Base-by-base conservation (phyloP, 2,888 invertebrate species). In the Nebria brevicollis region DNA sequence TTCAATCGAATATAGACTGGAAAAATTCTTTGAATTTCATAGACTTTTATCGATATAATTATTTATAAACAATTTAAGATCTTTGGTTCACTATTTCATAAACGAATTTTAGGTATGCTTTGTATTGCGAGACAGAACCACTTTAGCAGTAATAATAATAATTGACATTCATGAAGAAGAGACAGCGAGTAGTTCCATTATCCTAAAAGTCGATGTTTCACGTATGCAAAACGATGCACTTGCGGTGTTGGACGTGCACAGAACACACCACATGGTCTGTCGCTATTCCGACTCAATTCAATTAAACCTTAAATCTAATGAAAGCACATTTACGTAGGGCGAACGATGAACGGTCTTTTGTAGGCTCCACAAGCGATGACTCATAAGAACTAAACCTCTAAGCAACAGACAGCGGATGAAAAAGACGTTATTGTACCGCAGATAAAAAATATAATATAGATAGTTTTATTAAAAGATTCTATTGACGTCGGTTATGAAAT, bases 301-400 rank as follows among this genome's bases (percentile, higher is more conserved):
- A 79, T 79, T 79, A 79, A 79, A 74, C 79, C 74, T 74, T 74
- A 79, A 79, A 79, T 79, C 79, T 79, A 79, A 79, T 79, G 79
- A 79, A 79, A 79, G 79, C 79, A 79, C 79, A 79, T 79, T 79
- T 74, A 74, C n/a, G 72, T 13, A 74, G 66, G 68, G 79, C 66
- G 72, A 66, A 54, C 4, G 2, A 2, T 25, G 68, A 7, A n/a
- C 13, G 65, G 3, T 4, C n/a, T 68, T 68, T 11, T 15, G 8
- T 25, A 4, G 25, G 8, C 68, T 25, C 68, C n/a, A 25, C 68
- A 68, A 68, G 68, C 68, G 54, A 8, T 15, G 13, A 68, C 68
- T 68, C 68, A 15, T 68, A 15, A 11, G 54, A 54, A 54, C 54
- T 54, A 54, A 8, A 54, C 54, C 3, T 3, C 54, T 54, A 54